Conservation (phyloP, 1,140 invertebrate genomes). For the silkworm (Bombyx mori) region ASM3026992v2 NC_085117.1:6966001-6966500, state of each 20-base stretch:
- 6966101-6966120: slow-evolving; percentile 74
- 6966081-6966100: slow-evolving; percentile 73
- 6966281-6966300: slow-evolving; percentile 45
- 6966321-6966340: slow-evolving; percentile 76
- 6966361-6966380: no score
- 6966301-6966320: slow-evolving; percentile 60
- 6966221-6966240: slow-evolving; percentile 61
- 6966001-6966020: no score
- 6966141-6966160: slow-evolving; percentile 73
- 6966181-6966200: slow-evolving; percentile 69
- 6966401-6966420: no score
- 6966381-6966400: no score
- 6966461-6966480: no score
- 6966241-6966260: slow-evolving; percentile 71
- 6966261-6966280: slow-evolving; percentile 31
- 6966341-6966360: slow-evolving; percentile 74
- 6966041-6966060: no score
- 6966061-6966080: neutral
- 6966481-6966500: no score
- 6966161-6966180: slow-evolving; percentile 73
- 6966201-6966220: slow-evolving; percentile 70
- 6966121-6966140: slow-evolving; percentile 71
- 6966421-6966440: no score
- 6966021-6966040: no score
- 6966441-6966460: no score